Conservation (phyloP, 2,797 vertebrate species). For the Clarias pachynema region DNA sequence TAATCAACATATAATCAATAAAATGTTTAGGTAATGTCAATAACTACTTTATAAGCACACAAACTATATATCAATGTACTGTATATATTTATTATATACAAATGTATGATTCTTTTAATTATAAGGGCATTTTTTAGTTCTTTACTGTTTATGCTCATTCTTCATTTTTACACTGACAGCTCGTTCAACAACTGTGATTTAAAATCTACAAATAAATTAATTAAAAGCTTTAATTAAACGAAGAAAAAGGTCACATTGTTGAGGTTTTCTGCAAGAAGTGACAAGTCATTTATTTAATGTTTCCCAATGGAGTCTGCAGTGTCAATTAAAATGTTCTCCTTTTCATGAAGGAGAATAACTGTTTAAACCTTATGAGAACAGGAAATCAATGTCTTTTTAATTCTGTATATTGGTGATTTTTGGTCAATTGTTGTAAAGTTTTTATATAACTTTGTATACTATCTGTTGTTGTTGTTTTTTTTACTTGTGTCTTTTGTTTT, state of each 20-base stretch:
- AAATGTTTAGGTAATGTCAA: neutral
- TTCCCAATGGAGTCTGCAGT: neutral
- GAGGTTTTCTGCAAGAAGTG: neutral
- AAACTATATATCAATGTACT: neutral
- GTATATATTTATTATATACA: too few relatives aligned
- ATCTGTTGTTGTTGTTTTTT: too few relatives aligned
- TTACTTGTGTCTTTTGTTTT: too few relatives aligned
- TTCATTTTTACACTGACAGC: neutral
- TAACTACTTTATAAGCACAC: neutral
- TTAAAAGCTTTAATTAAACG: neutral
- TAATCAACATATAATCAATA: neutral
- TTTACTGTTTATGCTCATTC: neutral
- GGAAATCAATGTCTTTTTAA: too few relatives aligned
- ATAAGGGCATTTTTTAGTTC: neutral
- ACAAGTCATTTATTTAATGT: neutral
- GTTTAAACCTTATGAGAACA: neutral
- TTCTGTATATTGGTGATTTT: too few relatives aligned
- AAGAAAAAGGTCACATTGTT: neutral
- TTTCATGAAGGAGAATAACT: neutral
- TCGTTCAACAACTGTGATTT: neutral
- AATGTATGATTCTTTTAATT: neutral
- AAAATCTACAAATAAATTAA: neutral
- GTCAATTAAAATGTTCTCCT: neutral
- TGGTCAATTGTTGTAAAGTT: too few relatives aligned
- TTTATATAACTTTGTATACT: too few relatives aligned